phyloP scores from a whole-genome alignment of 2,113 vertebrate genomes.

The Lethenteron reissneri region DNA sequence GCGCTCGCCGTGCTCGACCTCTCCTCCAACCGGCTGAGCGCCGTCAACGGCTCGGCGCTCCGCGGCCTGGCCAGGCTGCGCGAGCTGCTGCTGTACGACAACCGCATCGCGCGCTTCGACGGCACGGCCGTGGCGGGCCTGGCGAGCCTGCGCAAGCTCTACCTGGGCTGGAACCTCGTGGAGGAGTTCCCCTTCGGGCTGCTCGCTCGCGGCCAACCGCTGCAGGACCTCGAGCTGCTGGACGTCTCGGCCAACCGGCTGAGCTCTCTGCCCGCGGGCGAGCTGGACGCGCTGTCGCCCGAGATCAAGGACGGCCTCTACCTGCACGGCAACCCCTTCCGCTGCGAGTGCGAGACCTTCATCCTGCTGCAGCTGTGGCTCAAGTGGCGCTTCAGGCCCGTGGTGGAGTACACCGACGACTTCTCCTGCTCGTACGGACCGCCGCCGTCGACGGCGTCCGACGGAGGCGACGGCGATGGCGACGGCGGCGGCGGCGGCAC shows the following conservation, averaged over 20 bases:
- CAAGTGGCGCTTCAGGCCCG: slow-evolving; percentile 47
- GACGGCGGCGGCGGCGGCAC: slow-evolving; percentile 13
- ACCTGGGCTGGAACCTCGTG: slow-evolving; percentile 71
- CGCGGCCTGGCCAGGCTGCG: slow-evolving; percentile 47
- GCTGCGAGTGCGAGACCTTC: slow-evolving; percentile 54
- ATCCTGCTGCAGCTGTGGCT: slow-evolving; percentile 55
- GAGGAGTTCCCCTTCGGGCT: slow-evolving; percentile 65
- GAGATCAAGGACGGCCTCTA: slow-evolving; percentile 78
- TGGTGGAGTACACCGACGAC: slow-evolving; percentile 57
- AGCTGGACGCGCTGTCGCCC: slow-evolving; percentile 47
- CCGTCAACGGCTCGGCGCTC: slow-evolving; percentile 60
- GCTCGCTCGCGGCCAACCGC: slow-evolving; percentile 37
- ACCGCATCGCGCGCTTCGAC: slow-evolving; percentile 53
- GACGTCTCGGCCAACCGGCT: slow-evolving; percentile 71
- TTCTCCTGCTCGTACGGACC: slow-evolving; percentile 26
- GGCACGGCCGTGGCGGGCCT: slow-evolving; percentile 47
- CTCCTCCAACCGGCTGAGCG: slow-evolving; percentile 49
- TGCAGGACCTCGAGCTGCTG: slow-evolving; percentile 47
- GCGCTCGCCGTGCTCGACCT: slow-evolving; percentile 61
- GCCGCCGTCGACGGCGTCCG: slow-evolving; percentile 16
- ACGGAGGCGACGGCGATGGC: slow-evolving; percentile 17
- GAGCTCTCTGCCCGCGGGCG: slow-evolving; percentile 31
- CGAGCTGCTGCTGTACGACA: slow-evolving; percentile 79
- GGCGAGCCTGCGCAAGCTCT: slow-evolving; percentile 57
- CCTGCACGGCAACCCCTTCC: slow-evolving; percentile 59